A percentile compares a stretch with the other conserved stretches of the same genome.
Conservation (phyloP, 2,113 vertebrate species). For the Trichomycterus rosablanca region DNA sequence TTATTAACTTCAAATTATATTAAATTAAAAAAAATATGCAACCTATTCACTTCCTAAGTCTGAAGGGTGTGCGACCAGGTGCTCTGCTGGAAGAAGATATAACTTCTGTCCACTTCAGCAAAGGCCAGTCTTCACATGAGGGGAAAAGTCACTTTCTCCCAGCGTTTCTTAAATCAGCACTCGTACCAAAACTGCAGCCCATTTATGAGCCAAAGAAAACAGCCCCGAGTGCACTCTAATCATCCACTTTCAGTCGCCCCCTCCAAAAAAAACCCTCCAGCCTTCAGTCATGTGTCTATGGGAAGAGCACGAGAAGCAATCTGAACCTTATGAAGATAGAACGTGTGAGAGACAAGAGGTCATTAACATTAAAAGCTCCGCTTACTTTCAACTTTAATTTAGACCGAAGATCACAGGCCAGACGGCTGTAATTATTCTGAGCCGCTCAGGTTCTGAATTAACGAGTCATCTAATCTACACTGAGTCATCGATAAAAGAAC, state of each 20-base stretch:
- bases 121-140: slow-evolving; percentile 56
- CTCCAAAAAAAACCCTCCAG: slow-evolving; percentile 46
- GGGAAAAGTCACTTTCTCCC: slow-evolving; percentile 59
- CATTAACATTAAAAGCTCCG: slow-evolving; percentile 26
- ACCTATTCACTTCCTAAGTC: slow-evolving; percentile 43
- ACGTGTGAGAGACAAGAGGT: neutral
- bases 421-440: slow-evolving; percentile 23
- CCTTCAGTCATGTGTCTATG: slow-evolving; percentile 23
- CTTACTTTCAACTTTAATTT: slow-evolving; percentile 26
- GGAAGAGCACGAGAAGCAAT: slow-evolving; percentile 1
- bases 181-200: slow-evolving; percentile 55
- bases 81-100: slow-evolving; percentile 62
- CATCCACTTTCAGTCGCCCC: slow-evolving; percentile 57
- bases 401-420: slow-evolving; percentile 12
- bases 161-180: slow-evolving; percentile 45
- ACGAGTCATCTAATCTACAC: slow-evolving; percentile 21
- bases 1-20: too few relatives aligned
- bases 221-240: slow-evolving; percentile 60
- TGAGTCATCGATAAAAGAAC: slow-evolving; percentile 18
- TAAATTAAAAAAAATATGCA: slow-evolving; percentile 14
- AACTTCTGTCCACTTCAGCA: slow-evolving; percentile 62
- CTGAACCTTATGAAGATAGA: neutral
- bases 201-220: slow-evolving; percentile 66
- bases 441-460: slow-evolving; percentile 25
- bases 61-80: slow-evolving; percentile 51